These are phyloP conservation scores for Campylomormyrus numenius DNA, from an alignment of 2,113 vertebrate genomes.

Conservation along the genomic window DNA sequence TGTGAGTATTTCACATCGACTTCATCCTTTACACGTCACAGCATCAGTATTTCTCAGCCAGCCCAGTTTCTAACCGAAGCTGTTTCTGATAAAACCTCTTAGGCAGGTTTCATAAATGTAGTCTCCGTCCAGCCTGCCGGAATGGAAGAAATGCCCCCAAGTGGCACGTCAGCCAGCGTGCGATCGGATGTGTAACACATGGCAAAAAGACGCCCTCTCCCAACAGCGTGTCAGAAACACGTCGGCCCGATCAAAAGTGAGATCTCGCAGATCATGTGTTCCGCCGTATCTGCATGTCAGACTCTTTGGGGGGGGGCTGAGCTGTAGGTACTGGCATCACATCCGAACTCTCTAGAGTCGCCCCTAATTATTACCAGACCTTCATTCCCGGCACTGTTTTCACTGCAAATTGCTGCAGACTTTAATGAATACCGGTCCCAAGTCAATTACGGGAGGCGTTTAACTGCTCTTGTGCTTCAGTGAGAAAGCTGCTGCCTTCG, in stretches of 20 bases:
- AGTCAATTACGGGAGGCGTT: background rate
- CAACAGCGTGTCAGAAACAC: background rate
- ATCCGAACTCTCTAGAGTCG: background rate
- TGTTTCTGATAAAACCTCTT: background rate
- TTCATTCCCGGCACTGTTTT: background rate
- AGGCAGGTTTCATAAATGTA: background rate
- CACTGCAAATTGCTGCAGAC: background rate
- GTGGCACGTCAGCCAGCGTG: background rate
- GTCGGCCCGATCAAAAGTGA: background rate
- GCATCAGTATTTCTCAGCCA: background rate
- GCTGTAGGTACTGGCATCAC: background rate
- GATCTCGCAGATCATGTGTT: background rate
- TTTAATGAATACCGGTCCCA: slow-evolving; percentile 10
- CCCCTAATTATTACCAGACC: background rate
- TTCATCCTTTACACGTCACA: background rate
- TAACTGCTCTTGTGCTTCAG: background rate
- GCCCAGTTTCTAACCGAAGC: background rate
- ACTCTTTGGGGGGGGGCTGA: background rate
- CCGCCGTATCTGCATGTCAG: background rate
- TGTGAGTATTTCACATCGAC: background rate
- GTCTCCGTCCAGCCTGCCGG: background rate
- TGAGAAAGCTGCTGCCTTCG: background rate
- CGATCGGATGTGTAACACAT: background rate
- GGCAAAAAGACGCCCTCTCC: background rate
- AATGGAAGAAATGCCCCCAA: background rate